Percentiles rank a stretch among this genome's conserved stretches.
Evolutionary conservation across 2,113 vertebrate species (phyloP).

Genomic region (Clinocottus analis): DNA sequence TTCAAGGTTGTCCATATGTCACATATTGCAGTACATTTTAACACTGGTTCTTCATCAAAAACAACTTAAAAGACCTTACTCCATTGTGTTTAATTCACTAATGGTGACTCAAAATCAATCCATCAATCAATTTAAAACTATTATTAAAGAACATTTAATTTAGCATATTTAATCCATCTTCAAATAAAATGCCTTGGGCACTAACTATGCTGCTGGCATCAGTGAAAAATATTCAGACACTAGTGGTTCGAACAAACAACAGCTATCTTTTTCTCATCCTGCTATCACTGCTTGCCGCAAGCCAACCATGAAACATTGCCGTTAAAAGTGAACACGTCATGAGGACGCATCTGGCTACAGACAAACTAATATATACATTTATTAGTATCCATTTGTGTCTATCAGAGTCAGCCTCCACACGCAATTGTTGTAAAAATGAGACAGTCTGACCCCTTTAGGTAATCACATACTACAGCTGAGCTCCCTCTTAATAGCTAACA

Average conservation of each 20-base stretch:
- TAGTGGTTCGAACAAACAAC: not conserved
- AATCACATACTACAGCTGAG: slow-evolving; percentile 35
- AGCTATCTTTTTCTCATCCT: slow-evolving; percentile 15
- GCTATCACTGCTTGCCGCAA: slow-evolving; percentile 3
- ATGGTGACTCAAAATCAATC: not conserved
- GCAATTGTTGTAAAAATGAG: slow-evolving; percentile 19
- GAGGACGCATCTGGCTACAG: slow-evolving; percentile 59
- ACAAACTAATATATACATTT: slow-evolving; percentile 55
- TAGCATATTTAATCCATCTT: not conserved
- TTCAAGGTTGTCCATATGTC: too few relatives aligned
- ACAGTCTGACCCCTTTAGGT: slow-evolving; percentile 22
- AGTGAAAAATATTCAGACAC: slow-evolving; percentile 14
- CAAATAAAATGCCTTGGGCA: not conserved
- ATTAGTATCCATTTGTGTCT: slow-evolving; percentile 32
- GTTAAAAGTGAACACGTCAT: slow-evolving; percentile 29
- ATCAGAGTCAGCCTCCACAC: slow-evolving; percentile 29
- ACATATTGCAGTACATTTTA: too few relatives aligned
- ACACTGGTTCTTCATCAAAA: too few relatives aligned
- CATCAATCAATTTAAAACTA: not conserved
- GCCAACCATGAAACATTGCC: slow-evolving; percentile 39
- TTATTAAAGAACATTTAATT: not conserved
- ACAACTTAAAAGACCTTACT: not conserved
- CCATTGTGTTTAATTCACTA: not conserved
- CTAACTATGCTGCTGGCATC: not conserved
- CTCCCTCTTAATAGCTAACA: not conserved